Conservation (phyloP, 2,888 invertebrate species). For the Syrphus vitripennis region DNA sequence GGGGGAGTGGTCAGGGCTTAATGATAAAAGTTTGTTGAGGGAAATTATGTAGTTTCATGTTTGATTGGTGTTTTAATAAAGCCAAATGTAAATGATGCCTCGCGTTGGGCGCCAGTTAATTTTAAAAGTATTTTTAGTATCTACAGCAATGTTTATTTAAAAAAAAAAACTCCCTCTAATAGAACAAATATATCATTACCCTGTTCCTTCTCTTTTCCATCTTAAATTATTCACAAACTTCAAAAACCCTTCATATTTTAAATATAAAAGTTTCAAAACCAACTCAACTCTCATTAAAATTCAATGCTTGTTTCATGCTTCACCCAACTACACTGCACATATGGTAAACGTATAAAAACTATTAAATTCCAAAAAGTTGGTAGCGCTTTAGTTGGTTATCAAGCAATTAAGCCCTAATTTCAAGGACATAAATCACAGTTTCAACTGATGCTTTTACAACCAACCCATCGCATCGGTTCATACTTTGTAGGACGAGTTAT, state of each 20-base stretch:
- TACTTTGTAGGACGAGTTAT: slow-evolving; percentile 36
- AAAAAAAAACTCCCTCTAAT: no score
- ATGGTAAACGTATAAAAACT: neutral
- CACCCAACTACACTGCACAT: neutral
- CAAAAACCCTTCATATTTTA: neutral
- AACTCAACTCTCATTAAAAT: neutral
- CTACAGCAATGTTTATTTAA: no score
- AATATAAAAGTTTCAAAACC: neutral
- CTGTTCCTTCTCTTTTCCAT: neutral
- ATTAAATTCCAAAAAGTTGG: slow-evolving; percentile 3
- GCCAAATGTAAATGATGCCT: no score
- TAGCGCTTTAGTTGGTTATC: slow-evolving; percentile 37
- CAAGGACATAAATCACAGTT: slow-evolving; percentile 40
- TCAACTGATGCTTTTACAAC: slow-evolving; percentile 11
- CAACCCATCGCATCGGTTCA: neutral
- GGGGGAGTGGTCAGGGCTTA: neutral
- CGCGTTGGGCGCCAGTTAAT: no score
- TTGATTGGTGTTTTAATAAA: neutral
- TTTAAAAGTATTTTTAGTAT: no score
- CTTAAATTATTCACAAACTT: neutral
- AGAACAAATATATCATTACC: no score
- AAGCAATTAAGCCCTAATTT: slow-evolving; percentile 47
- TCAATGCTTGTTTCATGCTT: neutral
- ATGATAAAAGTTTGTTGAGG: neutral
- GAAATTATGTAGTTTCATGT: neutral